A percentile compares a stretch with the other conserved stretches of the same genome.
phyloP scores from a whole-genome alignment of 2,888 invertebrate species.

The Eristalis intricaria region DNA sequence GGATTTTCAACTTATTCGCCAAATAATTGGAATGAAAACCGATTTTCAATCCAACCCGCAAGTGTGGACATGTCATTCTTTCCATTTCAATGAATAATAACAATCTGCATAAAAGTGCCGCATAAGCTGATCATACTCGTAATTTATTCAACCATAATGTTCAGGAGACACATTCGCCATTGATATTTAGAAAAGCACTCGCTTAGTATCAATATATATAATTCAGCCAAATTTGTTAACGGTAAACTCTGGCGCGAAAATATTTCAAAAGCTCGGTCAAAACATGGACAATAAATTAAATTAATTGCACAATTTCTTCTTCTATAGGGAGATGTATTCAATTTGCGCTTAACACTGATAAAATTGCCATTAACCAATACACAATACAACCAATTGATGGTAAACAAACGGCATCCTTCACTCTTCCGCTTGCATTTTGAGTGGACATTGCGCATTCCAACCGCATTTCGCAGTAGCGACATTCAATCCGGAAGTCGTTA shows the following conservation, averaged over 20 bases:
- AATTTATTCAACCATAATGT: neutral
- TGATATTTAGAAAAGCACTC: neutral
- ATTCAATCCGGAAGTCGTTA: conserved; percentile 54
- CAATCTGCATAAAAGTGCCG: neutral
- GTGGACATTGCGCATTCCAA: conserved; percentile 40
- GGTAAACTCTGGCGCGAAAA: neutral
- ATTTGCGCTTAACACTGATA: conserved; percentile 4
- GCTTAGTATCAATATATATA: neutral
- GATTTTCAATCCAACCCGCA: neutral
- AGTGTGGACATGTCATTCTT: neutral
- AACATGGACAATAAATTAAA: neutral
- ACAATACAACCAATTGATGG: conserved; percentile 23
- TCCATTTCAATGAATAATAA: neutral
- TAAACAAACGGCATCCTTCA: conserved; percentile 31
- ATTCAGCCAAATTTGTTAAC: neutral
- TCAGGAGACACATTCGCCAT: neutral
- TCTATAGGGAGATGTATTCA: neutral
- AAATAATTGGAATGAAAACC: neutral
- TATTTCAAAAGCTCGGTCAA: neutral
- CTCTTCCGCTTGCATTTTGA: conserved; percentile 37
- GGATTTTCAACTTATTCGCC: too few species aligned
- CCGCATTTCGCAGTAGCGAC: conserved; percentile 52
- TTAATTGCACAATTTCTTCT: neutral
- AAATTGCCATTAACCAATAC: conserved; percentile 18
- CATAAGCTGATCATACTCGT: neutral